Conservation (phyloP, 2,797 vertebrate genomes). For the Tragopan temminckii region DNA sequence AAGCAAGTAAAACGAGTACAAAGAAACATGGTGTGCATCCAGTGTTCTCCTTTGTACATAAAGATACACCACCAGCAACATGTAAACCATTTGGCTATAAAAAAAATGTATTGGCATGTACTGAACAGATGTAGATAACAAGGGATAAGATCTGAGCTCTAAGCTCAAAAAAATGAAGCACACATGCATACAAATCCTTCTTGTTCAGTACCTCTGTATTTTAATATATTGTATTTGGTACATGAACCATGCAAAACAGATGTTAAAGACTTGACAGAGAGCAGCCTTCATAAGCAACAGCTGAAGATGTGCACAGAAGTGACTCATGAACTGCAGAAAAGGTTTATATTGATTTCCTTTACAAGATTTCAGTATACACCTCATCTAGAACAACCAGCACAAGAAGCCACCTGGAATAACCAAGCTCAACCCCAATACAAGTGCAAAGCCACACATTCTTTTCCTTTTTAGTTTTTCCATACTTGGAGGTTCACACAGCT, state of each 20-base stretch:
- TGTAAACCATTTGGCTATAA: fast-evolving
- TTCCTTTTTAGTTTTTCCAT: neutral
- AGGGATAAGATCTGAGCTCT: neutral
- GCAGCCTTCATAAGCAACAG: conserved; percentile 31
- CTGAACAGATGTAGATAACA: neutral
- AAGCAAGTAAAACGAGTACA: neutral
- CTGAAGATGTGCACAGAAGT: conserved; percentile 37
- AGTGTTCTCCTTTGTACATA: neutral
- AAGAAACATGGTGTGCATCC: neutral
- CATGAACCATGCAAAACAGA: neutral
- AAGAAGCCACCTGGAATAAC: neutral
- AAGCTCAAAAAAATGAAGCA: conserved; percentile 28
- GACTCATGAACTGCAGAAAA: conserved; percentile 52
- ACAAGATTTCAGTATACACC: neutral
- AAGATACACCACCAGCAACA: neutral
- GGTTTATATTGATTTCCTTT: conserved; percentile 15
- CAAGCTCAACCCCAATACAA: neutral
- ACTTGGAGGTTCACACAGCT: neutral
- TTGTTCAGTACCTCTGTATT: conserved; percentile 14
- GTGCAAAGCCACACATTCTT: neutral
- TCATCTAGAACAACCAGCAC: neutral
- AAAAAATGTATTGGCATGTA: neutral
- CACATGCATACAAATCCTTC: neutral
- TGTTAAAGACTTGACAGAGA: neutral
- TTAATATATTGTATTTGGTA: conserved; percentile 51